A percentile compares a stretch with the other conserved stretches of the same genome.
Conservation (phyloP, 2,888 invertebrate species). For the Altica lythri region DNA sequence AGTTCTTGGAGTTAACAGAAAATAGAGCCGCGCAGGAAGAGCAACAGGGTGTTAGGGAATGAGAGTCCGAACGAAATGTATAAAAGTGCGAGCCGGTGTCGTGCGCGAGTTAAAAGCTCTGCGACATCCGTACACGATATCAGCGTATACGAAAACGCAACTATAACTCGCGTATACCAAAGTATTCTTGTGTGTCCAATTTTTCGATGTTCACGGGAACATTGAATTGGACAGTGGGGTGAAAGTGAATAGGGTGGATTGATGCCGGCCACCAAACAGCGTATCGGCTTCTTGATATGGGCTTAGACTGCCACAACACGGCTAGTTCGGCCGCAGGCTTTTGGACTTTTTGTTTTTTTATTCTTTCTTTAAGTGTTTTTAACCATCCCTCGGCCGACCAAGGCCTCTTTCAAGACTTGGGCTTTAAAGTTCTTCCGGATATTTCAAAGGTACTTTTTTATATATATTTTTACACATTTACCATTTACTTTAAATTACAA, state of each 20-base stretch:
- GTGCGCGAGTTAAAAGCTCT: conserved; percentile 48
- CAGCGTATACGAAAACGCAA: neutral
- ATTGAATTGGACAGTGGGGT: conserved; percentile 15
- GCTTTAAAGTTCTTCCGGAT: conserved; percentile 50
- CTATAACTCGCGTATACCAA: conserved; percentile 3
- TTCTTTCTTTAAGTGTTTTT: conserved; percentile 41
- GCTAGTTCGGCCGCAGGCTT: conserved; percentile 49
- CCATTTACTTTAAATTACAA: neutral
- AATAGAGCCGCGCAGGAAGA: conserved; percentile 7
- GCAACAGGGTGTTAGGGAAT: conserved; percentile 21
- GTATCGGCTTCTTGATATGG: conserved; percentile 42
- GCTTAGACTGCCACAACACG: conserved; percentile 49
- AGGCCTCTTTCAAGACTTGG: conserved; percentile 50
- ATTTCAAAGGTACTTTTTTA: conserved; percentile 55
- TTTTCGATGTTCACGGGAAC: conserved; percentile 12
- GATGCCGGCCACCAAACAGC: conserved; percentile 27
- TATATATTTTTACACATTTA: too few species aligned
- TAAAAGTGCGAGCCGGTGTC: conserved; percentile 47
- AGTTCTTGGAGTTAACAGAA: conserved; percentile 12
- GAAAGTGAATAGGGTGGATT: conserved; percentile 28
- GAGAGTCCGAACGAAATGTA: conserved; percentile 37
- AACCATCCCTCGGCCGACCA: conserved; percentile 42
- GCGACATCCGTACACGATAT: conserved; percentile 33
- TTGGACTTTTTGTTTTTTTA: conserved; percentile 47
- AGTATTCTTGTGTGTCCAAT: conserved; percentile 5